Percentiles rank a stretch among this genome's conserved stretches.
These are phyloP conservation scores for Eustalomyia histrio DNA, from an alignment of 2,888 invertebrate species.

Conservation along the genomic window DNA sequence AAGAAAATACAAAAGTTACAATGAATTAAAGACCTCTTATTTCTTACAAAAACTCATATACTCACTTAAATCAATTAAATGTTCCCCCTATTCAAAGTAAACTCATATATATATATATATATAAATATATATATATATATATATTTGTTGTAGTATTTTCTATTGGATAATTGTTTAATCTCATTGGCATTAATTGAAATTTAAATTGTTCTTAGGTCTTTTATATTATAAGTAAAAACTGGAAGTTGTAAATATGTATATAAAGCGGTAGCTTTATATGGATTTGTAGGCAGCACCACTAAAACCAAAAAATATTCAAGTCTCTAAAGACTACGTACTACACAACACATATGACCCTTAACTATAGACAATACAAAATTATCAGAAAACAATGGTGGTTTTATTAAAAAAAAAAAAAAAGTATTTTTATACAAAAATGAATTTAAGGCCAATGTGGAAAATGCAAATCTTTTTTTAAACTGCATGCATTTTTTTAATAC, in stretches of 20 bases:
- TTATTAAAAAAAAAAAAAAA: neutral
- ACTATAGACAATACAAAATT: neutral
- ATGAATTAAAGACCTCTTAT: slow-evolving; percentile 48
- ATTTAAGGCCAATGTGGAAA: neutral
- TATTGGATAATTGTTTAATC: slow-evolving; percentile 60
- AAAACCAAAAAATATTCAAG: neutral
- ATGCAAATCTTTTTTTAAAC: neutral
- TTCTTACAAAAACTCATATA: slow-evolving; percentile 21
- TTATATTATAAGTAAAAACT: neutral
- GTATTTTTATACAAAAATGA: neutral
- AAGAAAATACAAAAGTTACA: slow-evolving; percentile 10
- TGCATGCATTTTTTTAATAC: slow-evolving; percentile 2
- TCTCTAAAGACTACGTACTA: neutral
- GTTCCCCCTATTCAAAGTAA: neutral
- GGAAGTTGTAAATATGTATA: neutral
- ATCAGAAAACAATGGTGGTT: slow-evolving; percentile 1
- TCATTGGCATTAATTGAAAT: slow-evolving; percentile 63
- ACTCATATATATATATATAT: neutral
- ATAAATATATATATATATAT: neutral
- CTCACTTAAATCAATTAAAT: slow-evolving; percentile 55
- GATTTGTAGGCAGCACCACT: neutral
- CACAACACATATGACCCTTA: neutral
- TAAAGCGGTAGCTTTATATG: slow-evolving; percentile 1
- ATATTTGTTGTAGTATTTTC: slow-evolving; percentile 1
- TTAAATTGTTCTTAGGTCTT: slow-evolving; percentile 53